Conservation (phyloP, 2,888 invertebrate species). For the Epirrhoe alternata region DNA sequence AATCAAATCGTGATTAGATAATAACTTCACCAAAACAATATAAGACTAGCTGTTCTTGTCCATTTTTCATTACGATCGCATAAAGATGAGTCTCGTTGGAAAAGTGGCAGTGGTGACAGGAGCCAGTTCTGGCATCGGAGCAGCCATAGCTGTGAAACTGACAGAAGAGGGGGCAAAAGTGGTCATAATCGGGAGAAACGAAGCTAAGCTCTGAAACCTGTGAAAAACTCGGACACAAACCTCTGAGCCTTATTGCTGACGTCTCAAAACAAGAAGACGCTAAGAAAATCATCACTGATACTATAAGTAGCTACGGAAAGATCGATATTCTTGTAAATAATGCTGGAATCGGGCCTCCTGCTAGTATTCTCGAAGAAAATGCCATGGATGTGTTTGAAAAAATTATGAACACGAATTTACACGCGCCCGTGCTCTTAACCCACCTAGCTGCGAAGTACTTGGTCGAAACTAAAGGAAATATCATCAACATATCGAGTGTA, state of each 20-base stretch:
- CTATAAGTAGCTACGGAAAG: constrained; percentile 44
- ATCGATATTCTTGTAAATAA: constrained; percentile 54
- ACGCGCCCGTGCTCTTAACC: constrained; percentile 47
- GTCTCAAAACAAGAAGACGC: constrained; percentile 49
- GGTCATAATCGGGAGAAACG: constrained; percentile 45
- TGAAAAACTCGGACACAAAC: constrained; percentile 38
- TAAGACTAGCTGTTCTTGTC: background rate
- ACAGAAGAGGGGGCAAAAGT: constrained; percentile 44
- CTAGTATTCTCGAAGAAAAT: constrained; percentile 41
- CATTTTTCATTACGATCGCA: background rate
- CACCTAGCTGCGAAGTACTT: constrained; percentile 49
- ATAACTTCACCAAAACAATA: background rate
- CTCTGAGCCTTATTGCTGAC: constrained; percentile 48
- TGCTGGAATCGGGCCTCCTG: constrained; percentile 44
- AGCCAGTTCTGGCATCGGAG: constrained; percentile 61
- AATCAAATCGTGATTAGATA: background rate
- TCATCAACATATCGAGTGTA: constrained; percentile 56
- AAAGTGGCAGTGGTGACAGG: constrained; percentile 62
- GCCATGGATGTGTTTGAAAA: constrained; percentile 48
- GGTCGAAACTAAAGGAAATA: constrained; percentile 52
- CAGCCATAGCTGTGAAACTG: constrained; percentile 51
- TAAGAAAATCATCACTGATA: constrained; percentile 44
- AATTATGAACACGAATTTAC: constrained; percentile 50
- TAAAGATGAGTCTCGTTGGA: constrained; percentile 52
- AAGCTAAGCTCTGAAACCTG: constrained; percentile 38